Evolutionary conservation across 1,140 invertebrate genomes (phyloP).

Genomic region (Danaus melanippus): DNA sequence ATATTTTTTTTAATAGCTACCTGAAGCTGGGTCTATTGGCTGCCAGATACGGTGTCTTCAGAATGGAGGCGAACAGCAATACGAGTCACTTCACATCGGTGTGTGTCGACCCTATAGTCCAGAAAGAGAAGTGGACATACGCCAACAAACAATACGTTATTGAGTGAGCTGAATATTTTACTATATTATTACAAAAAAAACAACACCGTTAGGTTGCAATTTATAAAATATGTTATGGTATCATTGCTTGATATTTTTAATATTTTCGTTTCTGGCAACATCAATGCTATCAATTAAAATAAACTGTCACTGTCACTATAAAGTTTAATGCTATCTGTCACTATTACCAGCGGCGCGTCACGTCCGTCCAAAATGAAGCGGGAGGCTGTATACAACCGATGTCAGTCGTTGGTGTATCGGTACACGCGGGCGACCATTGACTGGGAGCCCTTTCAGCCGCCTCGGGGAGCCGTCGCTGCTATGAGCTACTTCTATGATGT

Average conservation of each 20-base stretch:
- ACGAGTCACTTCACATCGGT: slow-evolving; percentile 72
- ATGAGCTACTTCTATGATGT: slow-evolving; percentile 97
- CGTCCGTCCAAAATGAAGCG: slow-evolving; percentile 29
- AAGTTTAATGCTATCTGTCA: too few species aligned
- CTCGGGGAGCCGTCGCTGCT: slow-evolving; percentile 78
- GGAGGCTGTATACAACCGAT: slow-evolving; percentile 34
- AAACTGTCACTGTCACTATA: not conserved
- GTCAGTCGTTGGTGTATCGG: slow-evolving; percentile 49
- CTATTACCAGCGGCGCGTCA: slow-evolving; percentile 29
- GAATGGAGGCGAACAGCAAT: slow-evolving; percentile 67
- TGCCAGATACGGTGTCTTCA: slow-evolving; percentile 84
- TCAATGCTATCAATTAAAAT: not conserved
- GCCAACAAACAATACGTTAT: slow-evolving; percentile 74
- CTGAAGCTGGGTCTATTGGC: slow-evolving; percentile 92
- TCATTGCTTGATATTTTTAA: too few species aligned
- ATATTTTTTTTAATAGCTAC: slow-evolving; percentile 78
- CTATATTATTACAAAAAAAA: too few species aligned
- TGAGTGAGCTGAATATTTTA: slow-evolving; percentile 51
- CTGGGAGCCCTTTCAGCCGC: slow-evolving; percentile 63
- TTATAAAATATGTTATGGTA: too few species aligned
- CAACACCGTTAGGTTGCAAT: too few species aligned
- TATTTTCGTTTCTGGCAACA: too few species aligned
- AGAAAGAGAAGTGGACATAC: slow-evolving; percentile 76
- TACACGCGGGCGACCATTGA: slow-evolving; percentile 66
- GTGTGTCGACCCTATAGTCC: slow-evolving; percentile 86